phyloP scores from a whole-genome alignment of 2,113 vertebrate species.

The Sander lucioperca region DNA sequence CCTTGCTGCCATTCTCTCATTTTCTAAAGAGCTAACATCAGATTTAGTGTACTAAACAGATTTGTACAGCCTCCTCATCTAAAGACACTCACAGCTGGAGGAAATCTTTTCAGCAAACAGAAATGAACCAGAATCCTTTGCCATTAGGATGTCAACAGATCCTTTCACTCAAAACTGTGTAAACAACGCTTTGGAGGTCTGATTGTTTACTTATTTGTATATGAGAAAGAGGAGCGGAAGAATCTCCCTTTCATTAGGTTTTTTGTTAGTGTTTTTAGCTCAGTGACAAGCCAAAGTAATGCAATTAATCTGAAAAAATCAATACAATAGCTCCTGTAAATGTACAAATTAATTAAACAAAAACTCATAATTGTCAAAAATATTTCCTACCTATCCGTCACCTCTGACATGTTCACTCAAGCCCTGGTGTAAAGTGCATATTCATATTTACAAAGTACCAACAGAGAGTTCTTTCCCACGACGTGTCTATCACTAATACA shows the following conservation, averaged over 20 bases:
- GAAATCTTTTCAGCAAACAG: conserved; percentile 62
- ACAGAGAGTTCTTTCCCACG: conserved; percentile 6
- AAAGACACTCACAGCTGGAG: conserved; percentile 35
- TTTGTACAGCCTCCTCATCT: neutral
- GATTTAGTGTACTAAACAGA: conserved; percentile 5
- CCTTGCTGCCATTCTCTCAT: neutral
- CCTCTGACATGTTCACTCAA: neutral
- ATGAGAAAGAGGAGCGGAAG: neutral
- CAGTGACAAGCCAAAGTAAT: neutral
- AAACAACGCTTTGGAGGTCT: conserved; percentile 64
- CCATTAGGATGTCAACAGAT: conserved; percentile 43
- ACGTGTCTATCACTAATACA: conserved; percentile 13
- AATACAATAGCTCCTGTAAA: neutral
- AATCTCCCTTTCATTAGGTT: neutral
- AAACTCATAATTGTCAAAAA: neutral
- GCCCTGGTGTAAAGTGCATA: neutral
- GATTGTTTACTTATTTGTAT: conserved; percentile 45
- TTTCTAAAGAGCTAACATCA: conserved; percentile 2
- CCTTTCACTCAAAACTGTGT: conserved; percentile 26
- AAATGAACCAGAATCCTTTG: conserved; percentile 35
- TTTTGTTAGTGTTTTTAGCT: neutral
- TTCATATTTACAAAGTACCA: neutral
- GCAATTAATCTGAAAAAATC: conserved; percentile 5
- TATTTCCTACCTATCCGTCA: neutral
- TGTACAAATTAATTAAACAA: neutral